Percentiles rank a stretch among this genome's conserved stretches.
phyloP scores from a whole-genome alignment of 2,888 invertebrate genomes.

The Aradus depressus region DNA sequence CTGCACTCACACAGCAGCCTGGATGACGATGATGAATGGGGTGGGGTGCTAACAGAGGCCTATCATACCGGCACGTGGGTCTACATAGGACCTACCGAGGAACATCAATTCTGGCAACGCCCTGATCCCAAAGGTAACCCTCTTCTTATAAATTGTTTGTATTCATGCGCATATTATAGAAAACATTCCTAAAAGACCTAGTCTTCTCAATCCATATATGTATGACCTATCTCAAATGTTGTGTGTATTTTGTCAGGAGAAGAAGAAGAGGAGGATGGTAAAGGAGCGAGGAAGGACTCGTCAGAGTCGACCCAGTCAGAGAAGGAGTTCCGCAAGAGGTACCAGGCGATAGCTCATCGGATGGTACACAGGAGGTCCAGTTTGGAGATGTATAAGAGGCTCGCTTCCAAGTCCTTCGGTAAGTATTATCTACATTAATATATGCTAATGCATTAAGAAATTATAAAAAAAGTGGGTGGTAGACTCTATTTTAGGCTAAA shows the following conservation, averaged over 20 bases:
- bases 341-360: constrained; percentile 76
- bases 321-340: constrained; percentile 71
- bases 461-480: constrained; percentile 2
- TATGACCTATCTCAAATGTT: too few species aligned
- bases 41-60: constrained; percentile 61
- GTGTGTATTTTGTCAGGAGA: constrained; percentile 30
- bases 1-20: constrained; percentile 37
- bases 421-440: constrained; percentile 37
- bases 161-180: too few species aligned
- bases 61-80: constrained; percentile 63
- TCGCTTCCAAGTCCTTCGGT: constrained; percentile 76
- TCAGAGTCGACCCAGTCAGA: constrained; percentile 64
- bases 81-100: constrained; percentile 61
- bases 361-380: constrained; percentile 83
- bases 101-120: constrained; percentile 42
- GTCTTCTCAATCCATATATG: too few species aligned
- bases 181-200: too few species aligned
- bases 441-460: background rate
- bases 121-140: constrained; percentile 31
- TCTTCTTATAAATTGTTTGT: too few species aligned
- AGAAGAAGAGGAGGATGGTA: constrained; percentile 33
- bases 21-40: constrained; percentile 46
- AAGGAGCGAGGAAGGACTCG: constrained; percentile 40
- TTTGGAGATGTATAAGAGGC: constrained; percentile 77
- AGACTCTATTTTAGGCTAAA: too few species aligned